These are phyloP conservation scores for Parotia lawesii DNA, from an alignment of 2,113 vertebrate species.

Conservation along the genomic window DNA sequence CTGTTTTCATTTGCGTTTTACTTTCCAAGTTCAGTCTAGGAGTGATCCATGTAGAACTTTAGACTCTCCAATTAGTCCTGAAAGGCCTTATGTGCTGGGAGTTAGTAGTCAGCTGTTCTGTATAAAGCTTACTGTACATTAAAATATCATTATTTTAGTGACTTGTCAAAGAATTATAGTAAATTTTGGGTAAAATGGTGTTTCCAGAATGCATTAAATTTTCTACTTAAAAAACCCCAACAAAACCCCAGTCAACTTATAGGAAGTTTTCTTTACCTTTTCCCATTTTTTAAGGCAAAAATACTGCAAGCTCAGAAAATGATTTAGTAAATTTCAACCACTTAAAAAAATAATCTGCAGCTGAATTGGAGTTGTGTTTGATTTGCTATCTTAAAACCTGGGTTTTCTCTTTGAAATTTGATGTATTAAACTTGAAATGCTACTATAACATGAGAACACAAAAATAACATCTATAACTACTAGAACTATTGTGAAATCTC, in stretches of 20 bases:
- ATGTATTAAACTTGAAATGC: background rate
- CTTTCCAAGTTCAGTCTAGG: background rate
- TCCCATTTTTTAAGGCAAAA: background rate
- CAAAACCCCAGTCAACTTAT: background rate
- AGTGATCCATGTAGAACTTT: background rate
- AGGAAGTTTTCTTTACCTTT: background rate
- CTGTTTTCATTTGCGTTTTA: background rate
- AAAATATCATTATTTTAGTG: background rate
- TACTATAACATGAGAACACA: background rate
- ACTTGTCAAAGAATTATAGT: background rate
- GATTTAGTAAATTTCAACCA: background rate
- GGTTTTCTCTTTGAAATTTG: background rate
- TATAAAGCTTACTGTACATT: background rate
- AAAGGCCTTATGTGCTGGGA: background rate
- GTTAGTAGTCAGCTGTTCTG: background rate
- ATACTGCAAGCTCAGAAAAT: background rate
- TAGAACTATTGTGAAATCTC: background rate
- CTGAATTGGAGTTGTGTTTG: background rate
- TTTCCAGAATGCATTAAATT: background rate
- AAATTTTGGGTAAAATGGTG: background rate
- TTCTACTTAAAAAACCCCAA: background rate
- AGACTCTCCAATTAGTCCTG: background rate
- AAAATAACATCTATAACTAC: background rate
- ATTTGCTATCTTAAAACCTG: background rate
- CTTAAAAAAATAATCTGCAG: background rate